Percentiles rank a stretch among this genome's conserved stretches.
Evolutionary conservation across 2,888 invertebrate genomes (phyloP).

Genomic region (Leptopilina syphax): DNA sequence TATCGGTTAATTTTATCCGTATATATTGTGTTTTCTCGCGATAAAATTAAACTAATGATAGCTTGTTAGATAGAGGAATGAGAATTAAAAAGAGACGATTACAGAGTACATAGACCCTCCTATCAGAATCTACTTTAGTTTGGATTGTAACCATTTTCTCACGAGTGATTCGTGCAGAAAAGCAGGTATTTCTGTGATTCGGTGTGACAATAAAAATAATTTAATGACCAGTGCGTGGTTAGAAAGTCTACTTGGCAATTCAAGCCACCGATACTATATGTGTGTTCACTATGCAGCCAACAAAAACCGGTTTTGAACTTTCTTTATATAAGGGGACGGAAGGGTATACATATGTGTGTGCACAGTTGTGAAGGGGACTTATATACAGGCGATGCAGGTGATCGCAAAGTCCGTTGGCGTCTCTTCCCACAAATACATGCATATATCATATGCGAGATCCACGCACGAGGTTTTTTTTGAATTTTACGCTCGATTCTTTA

Average conservation of each 20-base stretch:
- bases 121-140: conserved; percentile 22
- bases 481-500: conserved; percentile 13
- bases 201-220: conserved; percentile 41
- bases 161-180: conserved; percentile 21
- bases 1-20: conserved; percentile 5
- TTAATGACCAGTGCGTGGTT: conserved; percentile 39
- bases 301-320: conserved; percentile 26
- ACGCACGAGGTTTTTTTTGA: conserved; percentile 7
- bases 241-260: conserved; percentile 26
- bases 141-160: conserved; percentile 39
- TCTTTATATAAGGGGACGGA: conserved; percentile 21
- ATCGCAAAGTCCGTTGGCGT: conserved; percentile 32
- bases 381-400: conserved; percentile 34
- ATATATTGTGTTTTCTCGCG: conserved; percentile 15
- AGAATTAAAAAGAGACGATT: conserved; percentile 20
- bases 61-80: conserved; percentile 28
- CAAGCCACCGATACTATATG: conserved; percentile 26
- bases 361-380: neutral
- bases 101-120: neutral
- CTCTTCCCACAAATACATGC: conserved; percentile 30
- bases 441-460: conserved; percentile 15
- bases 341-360: conserved; percentile 20
- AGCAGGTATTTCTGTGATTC: conserved; percentile 33
- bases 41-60: conserved; percentile 38
- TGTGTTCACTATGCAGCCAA: conserved; percentile 4